Base-by-base conservation (phyloP, 2,113 vertebrate genomes). In the Cyanoliseus patagonus region DNA sequence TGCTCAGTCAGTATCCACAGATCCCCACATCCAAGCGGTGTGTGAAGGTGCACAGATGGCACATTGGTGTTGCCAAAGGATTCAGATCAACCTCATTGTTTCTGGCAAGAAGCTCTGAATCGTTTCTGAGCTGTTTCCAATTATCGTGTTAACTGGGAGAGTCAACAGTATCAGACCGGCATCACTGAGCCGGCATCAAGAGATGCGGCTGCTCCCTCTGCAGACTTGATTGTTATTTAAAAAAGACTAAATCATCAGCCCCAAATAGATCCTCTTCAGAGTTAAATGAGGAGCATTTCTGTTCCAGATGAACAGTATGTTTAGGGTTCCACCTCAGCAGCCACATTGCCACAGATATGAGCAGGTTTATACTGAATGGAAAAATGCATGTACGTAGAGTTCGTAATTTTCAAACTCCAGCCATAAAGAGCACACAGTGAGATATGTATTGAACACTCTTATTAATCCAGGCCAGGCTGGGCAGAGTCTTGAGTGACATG, bases 51-150 rank as follows among this genome's bases (percentile, higher is more conserved):
- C 83, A 59, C 96, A 95, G 95, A 92, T 88, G 95, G 85, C 90
- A 94, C 52, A 13, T 1, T 3, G 51, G 30, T 13, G 6, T 23
- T 93, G 70, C 92, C 94, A 83, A 92, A 93, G 89, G 80, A 75
- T 82, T 87, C 83, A 77, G 76, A 85, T 87, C 94, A 61, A 3
- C 81, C 63, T 84, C 23, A 7, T 85, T 87, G 73, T 94, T 95
- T 91, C 88, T 93, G 86, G 93, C 70, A 92, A 74, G 57, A 41
- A 92, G 86, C 75, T 86, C 64, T 75, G 90, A 96, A 93, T 97
- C 49, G 88, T 95, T 69, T 95, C 52, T 63, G 66, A 96, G 94
- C 94, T 93, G 72, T 94, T 97, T 97, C 83, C 91, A 95, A 96
- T 97, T 94, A 97, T 67, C 62, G 37, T 85, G 91, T 84, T 97